These are phyloP conservation scores for Amphiprion clarkii DNA, from an alignment of 2,797 vertebrate genomes.

Conservation along the genomic window DNA sequence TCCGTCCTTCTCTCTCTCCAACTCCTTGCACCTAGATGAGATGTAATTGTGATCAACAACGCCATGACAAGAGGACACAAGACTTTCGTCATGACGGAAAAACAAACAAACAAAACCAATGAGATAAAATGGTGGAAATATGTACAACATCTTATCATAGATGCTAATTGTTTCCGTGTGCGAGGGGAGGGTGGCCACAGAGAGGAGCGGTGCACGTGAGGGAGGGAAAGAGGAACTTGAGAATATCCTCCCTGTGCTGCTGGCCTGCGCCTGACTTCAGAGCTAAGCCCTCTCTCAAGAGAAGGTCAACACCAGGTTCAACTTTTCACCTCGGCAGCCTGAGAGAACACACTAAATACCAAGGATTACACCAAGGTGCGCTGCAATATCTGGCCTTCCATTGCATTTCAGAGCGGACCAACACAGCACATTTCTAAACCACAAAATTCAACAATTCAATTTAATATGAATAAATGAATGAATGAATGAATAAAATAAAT, in stretches of 20 bases:
- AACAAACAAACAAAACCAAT: slow-evolving; percentile 82
- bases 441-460: slow-evolving; percentile 31
- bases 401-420: slow-evolving; percentile 35
- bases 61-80: slow-evolving; percentile 75
- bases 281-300: slow-evolving; percentile 79
- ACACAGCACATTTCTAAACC: slow-evolving; percentile 45
- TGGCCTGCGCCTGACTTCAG: slow-evolving; percentile 79
- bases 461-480: too few relatives aligned
- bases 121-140: slow-evolving; percentile 83
- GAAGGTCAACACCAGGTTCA: slow-evolving; percentile 83
- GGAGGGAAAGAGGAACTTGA: slow-evolving; percentile 78
- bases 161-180: slow-evolving; percentile 83
- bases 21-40: slow-evolving; percentile 75
- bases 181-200: slow-evolving; percentile 44
- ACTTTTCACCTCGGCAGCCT: slow-evolving; percentile 83
- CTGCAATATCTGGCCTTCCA: slow-evolving; percentile 60
- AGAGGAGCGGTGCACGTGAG: slow-evolving; percentile 56
- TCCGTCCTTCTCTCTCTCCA: slow-evolving; percentile 58
- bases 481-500: slow-evolving; percentile 8
- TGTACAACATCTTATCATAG: slow-evolving; percentile 83
- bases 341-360: slow-evolving; percentile 76
- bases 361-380: slow-evolving; percentile 64
- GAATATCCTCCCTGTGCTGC: slow-evolving; percentile 82
- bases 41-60: slow-evolving; percentile 78
- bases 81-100: slow-evolving; percentile 70